Percentiles rank a stretch among this genome's conserved stretches.
Conservation (phyloP, 2,888 invertebrate genomes). For the Xestia sexstrigata region DNA sequence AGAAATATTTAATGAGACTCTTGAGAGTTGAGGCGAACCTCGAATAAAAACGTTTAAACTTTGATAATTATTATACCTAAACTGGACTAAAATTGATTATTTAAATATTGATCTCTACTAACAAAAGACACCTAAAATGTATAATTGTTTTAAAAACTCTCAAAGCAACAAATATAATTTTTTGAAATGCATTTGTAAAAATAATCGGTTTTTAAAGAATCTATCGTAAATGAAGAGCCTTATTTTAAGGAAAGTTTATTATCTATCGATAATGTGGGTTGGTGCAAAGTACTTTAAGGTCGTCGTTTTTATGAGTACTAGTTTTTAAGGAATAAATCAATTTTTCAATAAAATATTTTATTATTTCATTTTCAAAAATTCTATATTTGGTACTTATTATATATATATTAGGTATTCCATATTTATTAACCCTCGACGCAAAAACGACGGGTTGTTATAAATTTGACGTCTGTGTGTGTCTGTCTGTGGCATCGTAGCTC, state of each 20-base stretch:
- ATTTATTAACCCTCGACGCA: no score
- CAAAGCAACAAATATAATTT: background rate
- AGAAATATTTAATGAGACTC: background rate
- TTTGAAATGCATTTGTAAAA: constrained; percentile 1
- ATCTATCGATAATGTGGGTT: constrained; percentile 38
- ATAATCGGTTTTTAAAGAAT: background rate
- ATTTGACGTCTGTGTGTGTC: no score
- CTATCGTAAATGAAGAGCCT: background rate
- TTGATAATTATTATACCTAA: background rate
- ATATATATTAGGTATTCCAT: no score
- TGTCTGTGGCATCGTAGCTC: no score
- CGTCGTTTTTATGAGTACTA: constrained; percentile 38
- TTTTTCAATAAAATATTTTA: constrained; percentile 17
- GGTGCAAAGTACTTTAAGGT: constrained; percentile 56
- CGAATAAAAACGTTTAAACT: constrained; percentile 20
- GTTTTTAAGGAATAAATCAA: constrained; percentile 43
- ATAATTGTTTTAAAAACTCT: background rate
- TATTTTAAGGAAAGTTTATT: constrained; percentile 23
- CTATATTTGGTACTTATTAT: no score
- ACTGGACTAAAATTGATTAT: background rate
- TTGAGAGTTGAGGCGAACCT: background rate
- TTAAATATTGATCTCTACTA: constrained; percentile 19
- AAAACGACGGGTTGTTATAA: no score
- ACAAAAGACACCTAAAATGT: constrained; percentile 3
- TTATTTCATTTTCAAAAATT: no score